phyloP scores from a whole-genome alignment of 2,113 vertebrate genomes.

The Podocnemis expansa region DNA sequence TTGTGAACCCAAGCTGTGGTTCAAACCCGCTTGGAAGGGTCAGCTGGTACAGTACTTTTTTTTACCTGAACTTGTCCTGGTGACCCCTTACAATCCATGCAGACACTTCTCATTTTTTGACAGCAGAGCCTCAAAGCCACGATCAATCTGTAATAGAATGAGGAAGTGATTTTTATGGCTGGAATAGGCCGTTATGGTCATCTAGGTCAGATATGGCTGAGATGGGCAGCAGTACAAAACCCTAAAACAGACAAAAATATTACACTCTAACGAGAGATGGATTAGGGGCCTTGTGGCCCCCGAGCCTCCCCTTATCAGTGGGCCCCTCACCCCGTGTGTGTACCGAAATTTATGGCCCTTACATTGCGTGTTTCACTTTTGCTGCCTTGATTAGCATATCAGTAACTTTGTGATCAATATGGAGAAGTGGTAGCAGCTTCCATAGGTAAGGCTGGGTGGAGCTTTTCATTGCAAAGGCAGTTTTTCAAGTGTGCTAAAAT shows the following conservation, averaged over 20 bases:
- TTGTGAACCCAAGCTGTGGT: neutral
- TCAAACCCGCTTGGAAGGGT: neutral
- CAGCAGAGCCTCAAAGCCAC: fast-evolving
- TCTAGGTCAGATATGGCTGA: fast-evolving
- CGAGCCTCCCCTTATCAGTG: too few relatives aligned
- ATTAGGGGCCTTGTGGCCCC: too few relatives aligned
- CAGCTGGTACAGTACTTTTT: neutral
- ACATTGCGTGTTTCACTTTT: fast-evolving
- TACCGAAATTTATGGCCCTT: fast-evolving
- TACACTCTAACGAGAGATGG: too few relatives aligned
- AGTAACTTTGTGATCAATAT: neutral
- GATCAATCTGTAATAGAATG: neutral
- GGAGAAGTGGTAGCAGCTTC: neutral
- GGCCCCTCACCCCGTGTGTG: too few relatives aligned
- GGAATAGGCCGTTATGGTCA: neutral
- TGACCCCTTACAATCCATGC: fast-evolving
- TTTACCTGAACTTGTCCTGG: neutral
- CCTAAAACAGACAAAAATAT: neutral
- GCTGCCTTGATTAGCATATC: neutral
- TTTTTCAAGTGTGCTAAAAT: neutral
- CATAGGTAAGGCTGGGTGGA: neutral
- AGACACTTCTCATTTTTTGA: neutral
- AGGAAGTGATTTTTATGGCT: neutral
- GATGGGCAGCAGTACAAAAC: fast-evolving
- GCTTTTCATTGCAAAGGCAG: neutral